Evolutionary conservation across 2,113 vertebrate genomes (phyloP).

Genomic region (Passer montanus): DNA sequence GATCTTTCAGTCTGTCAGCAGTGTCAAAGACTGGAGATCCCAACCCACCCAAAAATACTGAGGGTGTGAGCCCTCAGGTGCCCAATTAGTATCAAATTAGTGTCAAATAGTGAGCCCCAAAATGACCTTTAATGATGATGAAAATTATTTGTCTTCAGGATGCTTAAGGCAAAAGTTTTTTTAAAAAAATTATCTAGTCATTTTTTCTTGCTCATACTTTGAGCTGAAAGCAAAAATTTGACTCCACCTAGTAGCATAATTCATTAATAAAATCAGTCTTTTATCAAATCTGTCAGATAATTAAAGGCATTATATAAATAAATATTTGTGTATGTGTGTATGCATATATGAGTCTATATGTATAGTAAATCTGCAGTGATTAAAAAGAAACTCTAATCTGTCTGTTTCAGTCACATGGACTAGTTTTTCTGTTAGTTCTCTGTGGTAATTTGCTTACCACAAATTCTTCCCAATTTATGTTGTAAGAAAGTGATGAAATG

Average conservation of each 20-base stretch:
- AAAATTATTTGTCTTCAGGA: not conserved
- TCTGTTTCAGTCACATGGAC: not conserved
- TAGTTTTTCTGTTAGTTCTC: not conserved
- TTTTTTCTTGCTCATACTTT: not conserved
- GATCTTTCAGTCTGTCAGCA: constrained; percentile 27
- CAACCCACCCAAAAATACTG: not conserved
- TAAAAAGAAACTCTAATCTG: not conserved
- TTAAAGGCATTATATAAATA: not conserved
- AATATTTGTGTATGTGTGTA: not conserved
- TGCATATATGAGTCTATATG: not conserved
- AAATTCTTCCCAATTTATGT: not conserved
- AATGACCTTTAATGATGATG: not conserved
- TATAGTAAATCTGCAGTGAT: not conserved
- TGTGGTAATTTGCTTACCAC: not conserved
- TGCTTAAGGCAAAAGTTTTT: not conserved
- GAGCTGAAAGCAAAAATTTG: not conserved
- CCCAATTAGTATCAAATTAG: not conserved
- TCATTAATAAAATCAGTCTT: not conserved
- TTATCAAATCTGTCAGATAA: not conserved
- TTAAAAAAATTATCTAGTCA: not conserved
- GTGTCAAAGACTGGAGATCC: not conserved
- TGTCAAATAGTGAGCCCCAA: not conserved
- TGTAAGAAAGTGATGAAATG: not conserved
- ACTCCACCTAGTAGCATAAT: not conserved
- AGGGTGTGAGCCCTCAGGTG: not conserved